Percentiles rank a stretch among this genome's conserved stretches.
Conservation (phyloP, 1,140 invertebrate species). For the Geopemphigus sp. region DNA sequence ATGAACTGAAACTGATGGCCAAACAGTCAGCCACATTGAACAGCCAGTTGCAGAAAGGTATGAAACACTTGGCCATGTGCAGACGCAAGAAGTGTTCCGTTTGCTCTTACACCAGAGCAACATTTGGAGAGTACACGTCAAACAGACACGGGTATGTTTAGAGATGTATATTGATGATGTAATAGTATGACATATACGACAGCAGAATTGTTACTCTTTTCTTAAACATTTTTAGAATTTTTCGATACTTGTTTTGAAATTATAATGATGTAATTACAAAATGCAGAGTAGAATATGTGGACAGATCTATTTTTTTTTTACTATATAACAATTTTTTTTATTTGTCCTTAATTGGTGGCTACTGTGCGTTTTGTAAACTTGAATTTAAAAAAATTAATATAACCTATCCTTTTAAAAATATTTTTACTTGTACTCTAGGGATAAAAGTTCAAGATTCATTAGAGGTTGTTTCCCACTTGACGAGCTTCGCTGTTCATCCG, state of each 20-base stretch:
- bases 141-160: conserved; percentile 57
- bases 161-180: neutral
- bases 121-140: conserved; percentile 61
- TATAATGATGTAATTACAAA: too few species aligned
- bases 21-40: conserved; percentile 57
- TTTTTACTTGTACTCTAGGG: neutral
- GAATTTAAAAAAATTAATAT: too few species aligned
- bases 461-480: conserved; percentile 55
- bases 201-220: too few species aligned
- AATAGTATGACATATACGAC: too few species aligned
- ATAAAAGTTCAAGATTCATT: conserved; percentile 60
- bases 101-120: conserved; percentile 63
- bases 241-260: too few species aligned
- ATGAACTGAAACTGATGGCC: conserved; percentile 55
- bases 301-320: too few species aligned
- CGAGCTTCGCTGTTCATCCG: conserved; percentile 47
- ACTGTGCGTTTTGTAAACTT: too few species aligned
- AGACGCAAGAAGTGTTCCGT: conserved; percentile 63
- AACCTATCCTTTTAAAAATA: too few species aligned
- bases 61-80: conserved; percentile 59
- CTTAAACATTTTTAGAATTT: too few species aligned
- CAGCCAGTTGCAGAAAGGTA: conserved; percentile 60
- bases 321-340: too few species aligned
- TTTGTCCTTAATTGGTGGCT: too few species aligned
- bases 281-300: too few species aligned